A percentile compares a stretch with the other conserved stretches of the same genome.
Evolutionary conservation across 2,888 invertebrate genomes (phyloP).

Genomic region (Osmoderma eremita): DNA sequence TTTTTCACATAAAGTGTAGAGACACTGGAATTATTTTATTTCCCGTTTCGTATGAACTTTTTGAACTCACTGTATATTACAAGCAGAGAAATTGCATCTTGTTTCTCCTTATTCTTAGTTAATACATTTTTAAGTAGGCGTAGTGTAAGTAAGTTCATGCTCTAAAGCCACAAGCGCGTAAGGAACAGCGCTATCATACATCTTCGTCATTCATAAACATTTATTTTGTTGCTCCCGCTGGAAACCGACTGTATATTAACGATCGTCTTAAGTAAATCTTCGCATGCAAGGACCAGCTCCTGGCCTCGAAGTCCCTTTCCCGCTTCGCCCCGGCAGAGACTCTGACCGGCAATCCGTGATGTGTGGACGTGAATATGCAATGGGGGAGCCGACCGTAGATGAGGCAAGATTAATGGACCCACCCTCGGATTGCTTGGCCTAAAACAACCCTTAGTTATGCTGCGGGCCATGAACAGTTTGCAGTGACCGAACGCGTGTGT

Average conservation of each 20-base stretch:
- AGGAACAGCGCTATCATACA: slow-evolving; percentile 24
- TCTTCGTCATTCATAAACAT: slow-evolving; percentile 35
- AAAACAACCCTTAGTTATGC: slow-evolving; percentile 62
- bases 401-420: slow-evolving; percentile 64
- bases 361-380: slow-evolving; percentile 66
- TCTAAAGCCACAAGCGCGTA: slow-evolving; percentile 13
- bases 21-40: too few species aligned
- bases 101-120: not conserved
- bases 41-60: too few species aligned
- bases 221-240: slow-evolving; percentile 27
- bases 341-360: slow-evolving; percentile 60
- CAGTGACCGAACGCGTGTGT: slow-evolving; percentile 47
- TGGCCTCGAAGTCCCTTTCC: slow-evolving; percentile 32
- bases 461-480: slow-evolving; percentile 55
- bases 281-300: slow-evolving; percentile 57
- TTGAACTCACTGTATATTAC: too few species aligned
- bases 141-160: not conserved
- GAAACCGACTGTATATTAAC: slow-evolving; percentile 40
- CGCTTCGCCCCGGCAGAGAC: slow-evolving; percentile 26
- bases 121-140: not conserved
- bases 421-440: slow-evolving; percentile 61
- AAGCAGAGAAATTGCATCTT: too few species aligned
- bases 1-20: too few species aligned
- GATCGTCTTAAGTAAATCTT: slow-evolving; percentile 58
- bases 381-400: slow-evolving; percentile 59